Evolutionary conservation across 2,113 vertebrate genomes (phyloP), one percentile per base, ranked within the genome.

Genomic region (Mirza zaza): DNA sequence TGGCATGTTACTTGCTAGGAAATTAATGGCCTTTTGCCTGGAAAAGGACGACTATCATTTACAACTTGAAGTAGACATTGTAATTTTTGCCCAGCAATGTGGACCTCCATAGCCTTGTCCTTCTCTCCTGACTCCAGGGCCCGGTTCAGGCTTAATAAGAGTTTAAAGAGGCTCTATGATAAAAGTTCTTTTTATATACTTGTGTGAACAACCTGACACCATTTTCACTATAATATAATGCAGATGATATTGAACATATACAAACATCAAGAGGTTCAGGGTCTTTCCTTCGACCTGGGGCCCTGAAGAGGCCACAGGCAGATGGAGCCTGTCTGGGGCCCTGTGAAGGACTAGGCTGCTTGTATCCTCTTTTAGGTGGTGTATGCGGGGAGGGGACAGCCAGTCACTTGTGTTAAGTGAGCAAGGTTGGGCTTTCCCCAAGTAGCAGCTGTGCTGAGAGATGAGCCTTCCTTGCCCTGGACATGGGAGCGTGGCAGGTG

Each of bases 1-100:
- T 98, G 59, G 94, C 94, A 61, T 92, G 96, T 98, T 97, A 98
- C 95, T 21, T 27, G 14, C 25, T 97, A 97, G 98, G 97, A 99
- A 99, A 98, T 99, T 99, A 98, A 99, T 99, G 99, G 98, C 99
- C 98, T 99, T 99, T 76, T 99, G 99, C 99, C 98, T 99, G 98
- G 98, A 95, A 97, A 96, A 98, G 98, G 99, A 98, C 10, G 48
- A 99, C 99, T 99, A 99, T 98, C 98, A 99, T 99, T 99, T 99
- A 99, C 98, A 99, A 99, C 99, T 99, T 99, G 99, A 99, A 99
- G 99, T 99, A 99, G 98, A 99, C 98, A 98, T 55, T 98, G 99
- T 99, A 98, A 90, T 99, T 98, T 98, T 98, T 97, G 98, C 98
- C 98, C 97, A 98, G 98, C 98, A 11, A 98, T 98, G 96, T 98